Conservation (phyloP, 2,888 invertebrate species). For the Caenorhabditis sp. region DNA sequence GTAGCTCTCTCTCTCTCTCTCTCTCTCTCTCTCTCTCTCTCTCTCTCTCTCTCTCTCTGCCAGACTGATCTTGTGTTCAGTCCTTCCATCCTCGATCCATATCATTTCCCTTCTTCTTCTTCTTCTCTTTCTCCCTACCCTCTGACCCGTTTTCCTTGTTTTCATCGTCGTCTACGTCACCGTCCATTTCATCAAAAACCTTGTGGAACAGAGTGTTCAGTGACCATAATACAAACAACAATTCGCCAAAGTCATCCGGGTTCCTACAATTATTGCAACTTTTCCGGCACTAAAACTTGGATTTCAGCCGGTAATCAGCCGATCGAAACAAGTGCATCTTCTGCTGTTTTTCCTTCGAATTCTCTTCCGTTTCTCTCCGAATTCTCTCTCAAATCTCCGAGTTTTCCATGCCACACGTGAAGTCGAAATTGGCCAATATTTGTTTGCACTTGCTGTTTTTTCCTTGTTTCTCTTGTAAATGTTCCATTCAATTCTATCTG, state of each 20-base stretch:
- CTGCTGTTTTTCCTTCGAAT: no score
- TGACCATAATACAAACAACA: conserved; percentile 16
- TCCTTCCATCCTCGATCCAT: no score
- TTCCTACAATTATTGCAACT: background rate
- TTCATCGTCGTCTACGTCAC: background rate
- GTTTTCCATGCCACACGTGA: background rate
- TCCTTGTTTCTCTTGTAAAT: conserved; percentile 9
- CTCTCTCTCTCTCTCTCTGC: no score
- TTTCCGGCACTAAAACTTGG: background rate
- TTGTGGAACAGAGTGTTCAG: conserved; percentile 1
- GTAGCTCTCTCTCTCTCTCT: no score
- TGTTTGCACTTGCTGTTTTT: conserved; percentile 30
- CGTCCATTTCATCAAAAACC: background rate
- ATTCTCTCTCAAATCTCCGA: no score
- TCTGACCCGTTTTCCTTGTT: background rate
- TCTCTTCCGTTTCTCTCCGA: no score
- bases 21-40: no score
- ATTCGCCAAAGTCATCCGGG: conserved; percentile 1
- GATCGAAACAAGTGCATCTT: background rate
- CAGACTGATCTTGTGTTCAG: no score
- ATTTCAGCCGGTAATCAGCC: background rate
- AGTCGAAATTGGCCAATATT: conserved; percentile 7
- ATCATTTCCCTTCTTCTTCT: no score
- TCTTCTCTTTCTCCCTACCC: no score
- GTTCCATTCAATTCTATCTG: background rate